phyloP scores from a whole-genome alignment of 2,888 invertebrate genomes.

The Pachycephus smyrnensis region DNA sequence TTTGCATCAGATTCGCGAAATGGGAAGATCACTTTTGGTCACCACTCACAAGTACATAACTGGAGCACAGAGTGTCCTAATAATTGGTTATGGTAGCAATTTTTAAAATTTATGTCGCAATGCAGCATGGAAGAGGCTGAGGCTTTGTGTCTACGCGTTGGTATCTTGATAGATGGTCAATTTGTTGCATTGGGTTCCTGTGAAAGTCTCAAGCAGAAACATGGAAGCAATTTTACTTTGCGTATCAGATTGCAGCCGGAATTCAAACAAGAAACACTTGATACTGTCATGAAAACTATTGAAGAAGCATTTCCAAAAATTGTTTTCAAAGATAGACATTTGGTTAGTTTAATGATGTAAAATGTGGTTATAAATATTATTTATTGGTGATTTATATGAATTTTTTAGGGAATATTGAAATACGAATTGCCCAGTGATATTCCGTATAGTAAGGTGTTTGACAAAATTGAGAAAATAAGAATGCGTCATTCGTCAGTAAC shows the following conservation, averaged over 20 bases:
- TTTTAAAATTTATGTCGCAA: background rate
- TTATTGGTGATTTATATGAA: background rate
- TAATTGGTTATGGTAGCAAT: background rate
- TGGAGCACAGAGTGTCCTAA: background rate
- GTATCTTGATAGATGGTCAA: conserved; percentile 33
- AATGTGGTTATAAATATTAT: background rate
- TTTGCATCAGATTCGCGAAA: conserved; percentile 32
- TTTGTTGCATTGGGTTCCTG: conserved; percentile 31
- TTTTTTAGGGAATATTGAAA: conserved; percentile 28
- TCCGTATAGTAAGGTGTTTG: conserved; percentile 25
- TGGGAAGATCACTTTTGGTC: conserved; percentile 33
- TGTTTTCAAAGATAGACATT: conserved; percentile 27
- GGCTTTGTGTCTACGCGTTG: conserved; percentile 35
- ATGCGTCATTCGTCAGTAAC: conserved; percentile 27
- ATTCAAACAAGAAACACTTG: conserved; percentile 14
- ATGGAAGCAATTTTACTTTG: conserved; percentile 29
- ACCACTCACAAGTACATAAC: conserved; percentile 30
- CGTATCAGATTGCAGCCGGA: conserved; percentile 26
- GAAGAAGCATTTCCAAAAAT: conserved; percentile 26
- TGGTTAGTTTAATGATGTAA: conserved; percentile 19
- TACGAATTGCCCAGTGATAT: conserved; percentile 30
- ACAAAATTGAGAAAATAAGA: conserved; percentile 27
- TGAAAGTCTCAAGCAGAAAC: conserved; percentile 28
- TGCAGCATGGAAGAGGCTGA: conserved; percentile 34
- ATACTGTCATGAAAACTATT: conserved; percentile 27